Base-by-base conservation (phyloP, 35 echinoderm and acorn worm genomes). In the Hemicentrotus pulcherrimus region DNA sequence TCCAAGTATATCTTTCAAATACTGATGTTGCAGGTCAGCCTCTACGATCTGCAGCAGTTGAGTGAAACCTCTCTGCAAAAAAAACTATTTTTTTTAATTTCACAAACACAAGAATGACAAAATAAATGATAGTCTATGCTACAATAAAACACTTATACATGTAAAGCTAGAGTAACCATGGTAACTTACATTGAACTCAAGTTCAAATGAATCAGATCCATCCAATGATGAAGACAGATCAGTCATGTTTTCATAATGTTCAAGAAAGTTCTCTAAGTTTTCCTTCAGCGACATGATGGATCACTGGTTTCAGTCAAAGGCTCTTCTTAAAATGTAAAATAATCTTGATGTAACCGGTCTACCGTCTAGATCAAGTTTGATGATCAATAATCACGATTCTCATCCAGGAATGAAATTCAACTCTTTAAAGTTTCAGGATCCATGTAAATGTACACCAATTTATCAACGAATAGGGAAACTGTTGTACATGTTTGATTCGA, bases 181-280 rank as follows among this genome's bases (percentile, higher is more conserved):
- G 65, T 59, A 78, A 90, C 88, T 90, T 90, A 90, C 88, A 45
- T 9, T 32, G 24, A 90, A 90, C 46, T 90, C 88, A 33, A 90
- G 32, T 90, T 90, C 88, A 90, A 90, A 90, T 90, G 88, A 41
- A 90, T 90, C 88, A 45, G 88, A 33, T 90, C 88, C 88, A 90
- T 90, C 88, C 88, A 90, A 47, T 30, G 88, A 90, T 16, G 87
- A 41, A 24, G 88, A 90, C 32, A 90, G 88, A 90, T 47, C 46
- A 19, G 88, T 9, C 88, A 90, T 90, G 88, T 90, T 90, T 15
- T 90, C 32, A 47, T 90, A 90, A 7, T 90, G 12, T 10, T 90
- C 88, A 45, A 90, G 46, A 90, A 90, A 90, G 33, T 90, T 90
- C 46, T 90, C 88, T 90, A 90, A 90, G 24, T 90, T 90, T 41